These are phyloP conservation scores for Cryptotis parvus DNA, from an alignment of 2,113 vertebrate genomes.

Conservation along the genomic window DNA sequence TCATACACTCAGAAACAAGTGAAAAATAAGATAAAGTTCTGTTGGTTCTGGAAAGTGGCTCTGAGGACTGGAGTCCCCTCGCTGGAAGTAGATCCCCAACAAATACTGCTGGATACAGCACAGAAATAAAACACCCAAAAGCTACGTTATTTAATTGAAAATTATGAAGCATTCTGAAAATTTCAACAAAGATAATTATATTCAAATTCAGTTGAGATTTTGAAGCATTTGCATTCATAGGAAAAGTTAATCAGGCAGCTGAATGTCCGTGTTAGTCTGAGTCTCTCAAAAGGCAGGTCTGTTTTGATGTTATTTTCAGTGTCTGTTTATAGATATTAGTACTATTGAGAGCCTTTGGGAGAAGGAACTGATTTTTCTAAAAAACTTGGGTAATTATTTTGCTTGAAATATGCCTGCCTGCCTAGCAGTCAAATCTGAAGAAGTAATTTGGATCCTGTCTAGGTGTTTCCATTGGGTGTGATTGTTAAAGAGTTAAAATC, in stretches of 20 bases:
- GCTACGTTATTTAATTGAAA: conserved; percentile 34
- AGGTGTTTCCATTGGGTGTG: neutral
- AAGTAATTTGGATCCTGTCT: neutral
- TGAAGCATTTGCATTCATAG: conserved; percentile 14
- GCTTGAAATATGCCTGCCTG: conserved; percentile 12
- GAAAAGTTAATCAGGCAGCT: neutral
- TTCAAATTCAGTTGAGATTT: neutral
- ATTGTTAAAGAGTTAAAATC: neutral
- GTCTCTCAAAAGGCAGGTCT: conserved; percentile 19
- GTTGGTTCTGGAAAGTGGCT: too few relatives aligned
- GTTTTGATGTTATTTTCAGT: neutral
- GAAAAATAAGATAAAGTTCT: too few relatives aligned
- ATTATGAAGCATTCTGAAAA: neutral
- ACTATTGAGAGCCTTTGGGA: neutral
- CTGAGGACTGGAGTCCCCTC: too few relatives aligned
- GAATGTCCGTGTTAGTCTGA: neutral
- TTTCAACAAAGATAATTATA: conserved; percentile 41
- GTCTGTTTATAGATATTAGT: conserved; percentile 27
- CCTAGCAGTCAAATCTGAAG: neutral
- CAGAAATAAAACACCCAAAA: too few relatives aligned
- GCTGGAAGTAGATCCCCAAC: too few relatives aligned
- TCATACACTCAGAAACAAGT: too few relatives aligned
- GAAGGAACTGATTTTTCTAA: neutral
- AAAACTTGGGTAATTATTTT: neutral
- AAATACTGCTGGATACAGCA: too few relatives aligned